These are phyloP conservation scores for Pipistrellus kuhlii DNA, from an alignment of 2,797 vertebrate species.

Conservation along the genomic window DNA sequence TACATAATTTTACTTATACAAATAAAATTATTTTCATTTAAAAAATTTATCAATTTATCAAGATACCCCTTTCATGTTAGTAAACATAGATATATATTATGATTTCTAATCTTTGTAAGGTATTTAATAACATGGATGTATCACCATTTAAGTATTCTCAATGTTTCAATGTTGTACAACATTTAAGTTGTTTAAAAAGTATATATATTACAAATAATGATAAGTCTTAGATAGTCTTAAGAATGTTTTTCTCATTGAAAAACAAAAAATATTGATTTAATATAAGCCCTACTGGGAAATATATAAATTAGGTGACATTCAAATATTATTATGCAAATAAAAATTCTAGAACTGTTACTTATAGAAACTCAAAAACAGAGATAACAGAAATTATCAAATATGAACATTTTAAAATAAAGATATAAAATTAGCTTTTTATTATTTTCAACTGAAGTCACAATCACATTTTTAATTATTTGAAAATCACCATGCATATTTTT, in stretches of 20 bases:
- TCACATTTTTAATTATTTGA: conserved; percentile 12
- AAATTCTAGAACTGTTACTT: conserved; percentile 16
- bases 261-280: neutral
- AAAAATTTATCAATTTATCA: neutral
- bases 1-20: conserved; percentile 1
- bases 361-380: neutral
- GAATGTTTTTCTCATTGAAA: neutral
- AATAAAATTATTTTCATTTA: neutral
- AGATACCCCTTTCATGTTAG: neutral
- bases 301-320: neutral
- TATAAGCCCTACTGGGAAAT: neutral
- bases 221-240: neutral
- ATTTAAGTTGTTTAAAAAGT: conserved; percentile 1
- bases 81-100: neutral
- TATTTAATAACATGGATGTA: neutral
- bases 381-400: neutral
- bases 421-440: neutral
- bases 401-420: neutral
- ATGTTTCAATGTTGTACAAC: neutral
- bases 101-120: neutral
- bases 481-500: neutral
- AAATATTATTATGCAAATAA: neutral
- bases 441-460: neutral
- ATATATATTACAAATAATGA: neutral
- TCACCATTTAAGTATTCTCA: neutral